Conservation (phyloP, 2,888 invertebrate species). For the Prosapia bicincta region DNA sequence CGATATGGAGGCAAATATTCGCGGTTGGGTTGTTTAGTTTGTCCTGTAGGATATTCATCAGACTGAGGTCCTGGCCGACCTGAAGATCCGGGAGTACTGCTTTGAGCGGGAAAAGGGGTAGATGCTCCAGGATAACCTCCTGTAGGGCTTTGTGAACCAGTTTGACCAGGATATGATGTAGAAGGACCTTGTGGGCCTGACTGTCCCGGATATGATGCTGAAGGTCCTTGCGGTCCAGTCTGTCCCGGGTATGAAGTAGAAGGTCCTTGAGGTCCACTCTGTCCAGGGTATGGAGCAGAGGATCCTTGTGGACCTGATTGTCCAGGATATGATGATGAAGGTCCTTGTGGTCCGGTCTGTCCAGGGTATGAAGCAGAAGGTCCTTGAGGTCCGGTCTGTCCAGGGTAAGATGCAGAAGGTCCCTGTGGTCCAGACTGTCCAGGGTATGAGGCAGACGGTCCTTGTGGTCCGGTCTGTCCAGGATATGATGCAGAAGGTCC, state of each 20-base stretch:
- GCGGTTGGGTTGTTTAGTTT: constrained; percentile 49
- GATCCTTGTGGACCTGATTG: constrained; percentile 41
- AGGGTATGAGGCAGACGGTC: constrained; percentile 30
- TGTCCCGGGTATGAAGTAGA: constrained; percentile 20
- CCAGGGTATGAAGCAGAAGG: constrained; percentile 40
- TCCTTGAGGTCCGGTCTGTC: constrained; percentile 35
- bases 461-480: constrained; percentile 40
- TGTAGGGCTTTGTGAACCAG: constrained; percentile 38
- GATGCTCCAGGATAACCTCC: constrained; percentile 31
- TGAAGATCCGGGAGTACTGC: constrained; percentile 34
- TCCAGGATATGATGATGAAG: constrained; percentile 25
- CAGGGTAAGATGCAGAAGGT: constrained; percentile 39
- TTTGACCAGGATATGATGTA: constrained; percentile 40
- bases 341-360: constrained; percentile 39
- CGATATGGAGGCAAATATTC: constrained; percentile 69
- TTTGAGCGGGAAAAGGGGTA: constrained; percentile 20
- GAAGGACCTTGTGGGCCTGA: constrained; percentile 38
- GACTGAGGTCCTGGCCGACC: constrained; percentile 32
- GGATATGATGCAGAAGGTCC: constrained; percentile 41
- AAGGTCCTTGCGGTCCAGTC: constrained; percentile 32
- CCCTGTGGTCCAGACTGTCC: constrained; percentile 39
- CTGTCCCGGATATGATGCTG: constrained; percentile 40
- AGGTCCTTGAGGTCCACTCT: constrained; percentile 33
- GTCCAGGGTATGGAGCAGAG: constrained; percentile 36
- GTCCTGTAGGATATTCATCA: constrained; percentile 26